Base-by-base conservation (phyloP, 2,888 invertebrate genomes). In the Chymomyza fuscimana region DNA sequence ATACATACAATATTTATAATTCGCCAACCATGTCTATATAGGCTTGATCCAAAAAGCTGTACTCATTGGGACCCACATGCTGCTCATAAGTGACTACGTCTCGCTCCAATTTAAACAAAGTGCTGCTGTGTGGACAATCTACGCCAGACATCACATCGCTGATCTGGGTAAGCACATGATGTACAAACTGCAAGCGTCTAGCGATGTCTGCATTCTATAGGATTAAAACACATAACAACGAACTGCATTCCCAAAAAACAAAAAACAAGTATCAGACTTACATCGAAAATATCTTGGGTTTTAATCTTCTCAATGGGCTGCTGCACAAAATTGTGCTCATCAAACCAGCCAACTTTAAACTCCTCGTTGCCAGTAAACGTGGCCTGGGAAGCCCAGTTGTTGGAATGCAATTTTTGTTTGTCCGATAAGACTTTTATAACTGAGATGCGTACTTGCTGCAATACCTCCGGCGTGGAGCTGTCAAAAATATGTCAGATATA, bases 41-140 rank as follows among this genome's bases (percentile, higher is more conserved):
- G 9, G 65, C 63, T 5, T 69, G 32, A 19, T 69, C 60, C 9
- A 72, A 63, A 10, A 52, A 69, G 16, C 63, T 65, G 12, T 72
- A 16, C 7, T 69, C 12, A 51, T 69, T 72, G 7, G 19, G n/a
- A 5, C 69, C 65, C 65, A 10, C 58, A 32, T 59, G 4, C 1
- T 51, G 65, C 0, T 69, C 36, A 52, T 62, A 65, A 2, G 1
- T 19, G 16, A 72, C 51, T 10, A 16, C 7, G 32, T 56, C 15
- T 0, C 56, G 29, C 0, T 6, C 32, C 6, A 65, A 22, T 15
- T 9, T 36, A 52, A 72, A 66, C 2, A 54, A 29, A 10, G 63
- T 69, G 9, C 58, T 19, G 9, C 58, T 63, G 5, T 69, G 50
- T 0, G 72, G 69, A 52, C 22, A 60, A 15, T 69, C 69, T 4